phyloP scores from a whole-genome alignment of 2,888 invertebrate genomes.

The Troides helena region DNA sequence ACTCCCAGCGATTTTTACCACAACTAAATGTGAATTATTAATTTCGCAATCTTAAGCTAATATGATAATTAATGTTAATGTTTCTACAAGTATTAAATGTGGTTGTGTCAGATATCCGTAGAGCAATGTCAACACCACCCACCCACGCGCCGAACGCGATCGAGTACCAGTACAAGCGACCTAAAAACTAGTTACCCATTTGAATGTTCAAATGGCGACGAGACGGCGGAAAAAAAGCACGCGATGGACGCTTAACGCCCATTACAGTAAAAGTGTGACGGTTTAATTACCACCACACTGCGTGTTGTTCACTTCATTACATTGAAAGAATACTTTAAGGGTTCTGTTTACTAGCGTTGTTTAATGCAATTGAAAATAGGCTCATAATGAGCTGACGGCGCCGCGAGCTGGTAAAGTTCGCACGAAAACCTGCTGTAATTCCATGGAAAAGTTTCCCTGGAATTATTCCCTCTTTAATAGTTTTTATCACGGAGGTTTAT shows the following conservation, averaged over 20 bases:
- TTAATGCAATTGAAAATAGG: not conserved
- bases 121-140: constrained; percentile 7
- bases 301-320: constrained; percentile 36
- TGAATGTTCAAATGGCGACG: constrained; percentile 52
- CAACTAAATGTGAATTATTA: no score
- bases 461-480: no score
- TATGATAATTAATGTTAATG: not conserved
- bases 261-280: constrained; percentile 64
- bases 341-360: not conserved
- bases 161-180: constrained; percentile 19
- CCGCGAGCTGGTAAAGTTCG: no score
- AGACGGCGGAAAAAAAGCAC: constrained; percentile 35
- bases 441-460: no score
- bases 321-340: constrained; percentile 35
- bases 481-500: no score
- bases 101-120: not conserved
- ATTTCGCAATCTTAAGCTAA: no score
- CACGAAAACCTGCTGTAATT: no score
- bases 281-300: constrained; percentile 48
- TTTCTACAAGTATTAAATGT: not conserved
- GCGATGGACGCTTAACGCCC: constrained; percentile 37
- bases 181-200: constrained; percentile 28
- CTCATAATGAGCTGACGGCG: no score
- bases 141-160: constrained; percentile 3
- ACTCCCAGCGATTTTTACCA: no score